A percentile compares a stretch with the other conserved stretches of the same genome.
phyloP scores from a whole-genome alignment of 1,140 invertebrate genomes.

The Bombyx mandarina region DNA sequence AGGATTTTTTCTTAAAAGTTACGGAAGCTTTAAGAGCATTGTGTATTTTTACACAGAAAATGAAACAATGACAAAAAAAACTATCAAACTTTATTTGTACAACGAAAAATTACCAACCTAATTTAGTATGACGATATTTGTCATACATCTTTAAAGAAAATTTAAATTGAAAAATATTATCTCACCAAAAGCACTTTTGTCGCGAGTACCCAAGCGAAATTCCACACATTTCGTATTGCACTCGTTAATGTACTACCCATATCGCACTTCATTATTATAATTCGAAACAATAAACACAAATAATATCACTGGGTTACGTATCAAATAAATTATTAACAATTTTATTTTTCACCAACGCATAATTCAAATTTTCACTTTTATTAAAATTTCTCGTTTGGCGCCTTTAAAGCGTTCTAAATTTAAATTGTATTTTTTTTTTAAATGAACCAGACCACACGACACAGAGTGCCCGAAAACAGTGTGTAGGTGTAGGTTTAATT shows the following conservation, averaged over 20 bases:
- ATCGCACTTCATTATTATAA: slow-evolving; percentile 7
- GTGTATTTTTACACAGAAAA: too few relatives aligned
- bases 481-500: slow-evolving; percentile 14
- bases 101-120: too few relatives aligned
- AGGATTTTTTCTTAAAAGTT: too few relatives aligned
- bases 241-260: slow-evolving; percentile 41
- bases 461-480: slow-evolving; percentile 22
- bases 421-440: neutral
- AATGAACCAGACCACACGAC: slow-evolving; percentile 10
- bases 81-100: too few relatives aligned
- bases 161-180: slow-evolving; percentile 1
- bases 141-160: too few relatives aligned
- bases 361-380: neutral
- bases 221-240: slow-evolving; percentile 44
- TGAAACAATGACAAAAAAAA: too few relatives aligned
- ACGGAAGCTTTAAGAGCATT: too few relatives aligned
- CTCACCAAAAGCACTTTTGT: slow-evolving; percentile 58
- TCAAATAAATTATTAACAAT: too few relatives aligned
- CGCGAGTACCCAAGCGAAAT: slow-evolving; percentile 52
- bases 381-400: slow-evolving; percentile 4
- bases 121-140: too few relatives aligned
- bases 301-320: too few relatives aligned
- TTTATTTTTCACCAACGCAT: too few relatives aligned
- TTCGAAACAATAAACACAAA: too few relatives aligned
- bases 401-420: neutral